These are phyloP conservation scores for Folsomia manolachei DNA, from an alignment of 2,888 invertebrate genomes.

Conservation along the genomic window DNA sequence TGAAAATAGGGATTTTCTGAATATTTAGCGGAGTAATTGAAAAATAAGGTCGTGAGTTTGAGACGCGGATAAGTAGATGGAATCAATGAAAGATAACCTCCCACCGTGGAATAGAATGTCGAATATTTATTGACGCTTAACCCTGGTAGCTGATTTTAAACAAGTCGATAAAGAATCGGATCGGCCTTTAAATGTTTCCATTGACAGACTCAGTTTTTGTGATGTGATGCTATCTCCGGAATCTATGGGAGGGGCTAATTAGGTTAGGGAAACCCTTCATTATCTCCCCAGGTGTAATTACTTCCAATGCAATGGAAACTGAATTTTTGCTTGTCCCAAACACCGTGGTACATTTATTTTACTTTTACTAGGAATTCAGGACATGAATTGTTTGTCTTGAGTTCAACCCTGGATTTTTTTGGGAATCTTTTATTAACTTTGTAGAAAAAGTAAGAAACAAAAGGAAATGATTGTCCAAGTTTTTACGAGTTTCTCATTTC, in stretches of 20 bases:
- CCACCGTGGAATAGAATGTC: neutral
- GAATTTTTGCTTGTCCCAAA: neutral
- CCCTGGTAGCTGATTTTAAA: neutral
- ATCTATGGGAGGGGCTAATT: conserved; percentile 41
- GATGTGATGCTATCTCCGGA: conserved; percentile 24
- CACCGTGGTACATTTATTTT: too few relatives aligned
- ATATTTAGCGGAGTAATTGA: neutral
- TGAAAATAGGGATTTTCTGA: conserved; percentile 15
- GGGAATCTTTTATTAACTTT: too few relatives aligned
- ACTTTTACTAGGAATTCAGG: too few relatives aligned
- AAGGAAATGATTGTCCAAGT: neutral
- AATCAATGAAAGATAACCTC: too few relatives aligned
- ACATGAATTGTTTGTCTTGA: too few relatives aligned
- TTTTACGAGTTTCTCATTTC: neutral
- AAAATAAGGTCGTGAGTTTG: neutral
- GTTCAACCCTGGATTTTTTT: too few relatives aligned
- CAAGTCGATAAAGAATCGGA: neutral
- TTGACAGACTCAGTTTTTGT: conserved; percentile 1
- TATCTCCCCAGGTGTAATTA: conserved; percentile 35
- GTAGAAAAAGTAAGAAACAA: too few relatives aligned
- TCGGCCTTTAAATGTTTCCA: too few relatives aligned
- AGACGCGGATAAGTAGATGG: neutral
- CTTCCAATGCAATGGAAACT: neutral
- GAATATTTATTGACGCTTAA: too few relatives aligned
- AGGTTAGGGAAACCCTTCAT: conserved; percentile 42